Evolutionary conservation across 2,888 invertebrate genomes (phyloP).

Genomic region (Catocala sponsa): DNA sequence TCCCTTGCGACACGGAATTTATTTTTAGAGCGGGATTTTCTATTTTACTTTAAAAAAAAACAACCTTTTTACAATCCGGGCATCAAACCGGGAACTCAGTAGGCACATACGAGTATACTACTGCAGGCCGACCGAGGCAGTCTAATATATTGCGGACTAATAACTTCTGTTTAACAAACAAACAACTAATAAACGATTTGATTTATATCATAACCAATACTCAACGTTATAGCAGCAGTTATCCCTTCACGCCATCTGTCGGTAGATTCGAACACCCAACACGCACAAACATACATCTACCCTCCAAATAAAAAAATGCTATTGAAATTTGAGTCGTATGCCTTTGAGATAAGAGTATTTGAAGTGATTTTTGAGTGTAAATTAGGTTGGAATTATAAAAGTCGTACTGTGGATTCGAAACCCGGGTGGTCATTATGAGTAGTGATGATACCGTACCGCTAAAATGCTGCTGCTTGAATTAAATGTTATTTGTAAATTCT

Average conservation of each 20-base stretch:
- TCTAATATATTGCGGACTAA: slow-evolving; percentile 16
- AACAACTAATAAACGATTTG: slow-evolving; percentile 70
- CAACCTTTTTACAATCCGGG: too few relatives aligned
- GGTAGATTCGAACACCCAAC: slow-evolving; percentile 55
- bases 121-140: too few relatives aligned
- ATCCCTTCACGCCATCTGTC: slow-evolving; percentile 81
- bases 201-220: slow-evolving; percentile 69
- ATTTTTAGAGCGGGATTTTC: too few relatives aligned
- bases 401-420: slow-evolving; percentile 70
- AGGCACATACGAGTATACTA: too few relatives aligned
- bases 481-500: too few relatives aligned
- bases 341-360: neutral
- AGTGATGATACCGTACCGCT: slow-evolving; percentile 67
- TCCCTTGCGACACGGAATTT: too few relatives aligned
- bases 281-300: slow-evolving; percentile 29
- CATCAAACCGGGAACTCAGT: too few relatives aligned
- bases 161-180: slow-evolving; percentile 64
- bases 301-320: neutral
- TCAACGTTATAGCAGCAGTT: slow-evolving; percentile 66
- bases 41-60: too few relatives aligned
- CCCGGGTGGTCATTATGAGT: slow-evolving; percentile 82
- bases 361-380: slow-evolving; percentile 2
- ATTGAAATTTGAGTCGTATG: slow-evolving; percentile 50
- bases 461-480: slow-evolving; percentile 58
- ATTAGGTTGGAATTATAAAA: slow-evolving; percentile 57